Evolutionary conservation across 1,140 invertebrate genomes (phyloP).

Genomic region (Sinella curviseta): DNA sequence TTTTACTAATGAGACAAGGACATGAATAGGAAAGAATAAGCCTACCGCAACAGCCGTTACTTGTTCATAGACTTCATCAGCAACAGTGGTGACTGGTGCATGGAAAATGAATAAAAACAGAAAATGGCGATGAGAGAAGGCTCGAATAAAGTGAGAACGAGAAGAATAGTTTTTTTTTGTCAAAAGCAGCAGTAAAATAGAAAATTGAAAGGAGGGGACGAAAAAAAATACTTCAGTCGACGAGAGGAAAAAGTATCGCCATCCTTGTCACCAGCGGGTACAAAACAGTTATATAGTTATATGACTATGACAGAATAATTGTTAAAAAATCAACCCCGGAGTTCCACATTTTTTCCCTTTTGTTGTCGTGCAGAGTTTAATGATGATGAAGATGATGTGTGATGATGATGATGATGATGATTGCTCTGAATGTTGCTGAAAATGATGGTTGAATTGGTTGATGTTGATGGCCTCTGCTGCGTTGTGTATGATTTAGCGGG

Average conservation of each 20-base stretch:
- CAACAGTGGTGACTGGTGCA: too few species aligned
- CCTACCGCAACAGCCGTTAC: too few species aligned
- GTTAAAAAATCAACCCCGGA: slow-evolving; percentile 7
- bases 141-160: background rate
- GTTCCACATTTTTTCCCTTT: slow-evolving; percentile 2
- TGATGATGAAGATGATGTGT: slow-evolving; percentile 15
- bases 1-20: too few species aligned
- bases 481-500: background rate
- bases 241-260: background rate
- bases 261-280: background rate
- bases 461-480: background rate
- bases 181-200: too few species aligned
- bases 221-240: background rate
- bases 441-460: background rate
- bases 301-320: background rate
- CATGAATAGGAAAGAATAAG: too few species aligned
- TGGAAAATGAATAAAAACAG: background rate
- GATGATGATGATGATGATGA: slow-evolving; percentile 1
- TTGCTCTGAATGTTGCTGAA: background rate
- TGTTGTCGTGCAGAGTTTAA: background rate
- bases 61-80: too few species aligned
- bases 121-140: background rate
- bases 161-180: too few species aligned
- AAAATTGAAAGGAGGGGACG: background rate
- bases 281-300: background rate